Evolutionary conservation across 2,888 invertebrate species (phyloP), one percentile per base, ranked within the genome.

Genomic region (Trissolcus brochymenae): DNA sequence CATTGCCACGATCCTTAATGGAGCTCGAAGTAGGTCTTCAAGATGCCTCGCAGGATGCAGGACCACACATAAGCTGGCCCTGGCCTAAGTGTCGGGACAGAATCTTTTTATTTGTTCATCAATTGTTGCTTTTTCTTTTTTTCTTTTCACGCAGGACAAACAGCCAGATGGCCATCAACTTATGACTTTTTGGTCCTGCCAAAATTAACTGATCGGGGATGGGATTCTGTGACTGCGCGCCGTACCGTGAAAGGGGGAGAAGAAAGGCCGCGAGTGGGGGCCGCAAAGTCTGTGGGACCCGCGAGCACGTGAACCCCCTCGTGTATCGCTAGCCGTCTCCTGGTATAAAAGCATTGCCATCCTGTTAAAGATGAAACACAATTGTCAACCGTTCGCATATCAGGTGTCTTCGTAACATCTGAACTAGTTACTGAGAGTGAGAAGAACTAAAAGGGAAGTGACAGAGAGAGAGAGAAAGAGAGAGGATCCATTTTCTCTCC

Each of bases 341-440:
- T 83, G 87, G 87, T 89, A 89, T 89, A 88, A 88, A 88, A 88
- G 89, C 88, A 88, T 88, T 88, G 88, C 74, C 86, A 86, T 87
- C 84, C 85, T 87, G 87, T 88, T 89, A 87, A 88, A 87, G 86
- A 86, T 86, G 87, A 87, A 87, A 87, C 87, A 88, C 84, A 88
- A 87, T 86, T 85, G 86, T 84, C 84, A 83, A 84, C 81, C 83
- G 84, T 84, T 82, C 85, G 84, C 82, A 64, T 43, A 85, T 85
- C 84, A 82, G 79, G 81, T 82, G 80, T 70, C 60, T 70, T 62
- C 74, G 76, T 60, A 54, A 64, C 76, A 70, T 79, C 76, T 75
- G 77, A 76, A 71, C 61, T 60, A 68, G 65, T 71, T 76, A 57
- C 56, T 76, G 54, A 50, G 51, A 75, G 66, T 70, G 65, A 65